Conservation (phyloP, 2,113 vertebrate genomes). For the Colinus virginianus region DNA sequence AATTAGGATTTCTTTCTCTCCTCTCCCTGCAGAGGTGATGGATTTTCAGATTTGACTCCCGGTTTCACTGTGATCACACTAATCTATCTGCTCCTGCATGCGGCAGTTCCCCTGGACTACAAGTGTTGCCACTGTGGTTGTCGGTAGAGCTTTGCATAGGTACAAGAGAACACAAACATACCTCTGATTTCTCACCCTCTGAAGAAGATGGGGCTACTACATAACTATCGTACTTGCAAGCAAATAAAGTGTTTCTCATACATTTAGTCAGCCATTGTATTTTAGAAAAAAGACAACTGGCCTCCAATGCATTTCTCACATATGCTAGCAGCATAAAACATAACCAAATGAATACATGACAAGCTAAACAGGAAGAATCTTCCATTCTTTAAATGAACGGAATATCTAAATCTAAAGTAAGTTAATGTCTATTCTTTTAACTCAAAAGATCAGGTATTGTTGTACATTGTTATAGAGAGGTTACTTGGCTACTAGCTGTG, state of each 20-base stretch:
- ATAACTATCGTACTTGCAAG: not conserved
- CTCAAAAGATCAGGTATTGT: not conserved
- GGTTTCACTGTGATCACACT: not conserved
- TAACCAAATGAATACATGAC: not conserved
- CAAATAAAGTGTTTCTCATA: not conserved
- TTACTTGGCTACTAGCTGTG: not conserved
- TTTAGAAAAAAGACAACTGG: not conserved
- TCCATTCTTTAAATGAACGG: not conserved
- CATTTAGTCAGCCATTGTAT: rapidly evolving
- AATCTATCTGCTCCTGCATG: not conserved
- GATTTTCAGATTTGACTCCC: not conserved
- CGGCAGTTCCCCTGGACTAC: not conserved
- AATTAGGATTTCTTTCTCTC: not conserved
- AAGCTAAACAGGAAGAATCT: not conserved
- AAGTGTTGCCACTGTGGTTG: not conserved
- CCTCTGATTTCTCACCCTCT: not conserved
- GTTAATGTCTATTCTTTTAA: not conserved
- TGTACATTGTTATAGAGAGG: not conserved
- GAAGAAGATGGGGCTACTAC: not conserved
- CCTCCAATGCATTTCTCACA: rapidly evolving
- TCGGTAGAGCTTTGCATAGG: not conserved
- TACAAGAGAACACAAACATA: not conserved
- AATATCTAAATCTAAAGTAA: not conserved
- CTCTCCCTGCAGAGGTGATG: rapidly evolving
- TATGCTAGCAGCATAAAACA: not conserved